Evolutionary conservation across 2,113 vertebrate species (phyloP).

Genomic region (Mionectes macconnelli): DNA sequence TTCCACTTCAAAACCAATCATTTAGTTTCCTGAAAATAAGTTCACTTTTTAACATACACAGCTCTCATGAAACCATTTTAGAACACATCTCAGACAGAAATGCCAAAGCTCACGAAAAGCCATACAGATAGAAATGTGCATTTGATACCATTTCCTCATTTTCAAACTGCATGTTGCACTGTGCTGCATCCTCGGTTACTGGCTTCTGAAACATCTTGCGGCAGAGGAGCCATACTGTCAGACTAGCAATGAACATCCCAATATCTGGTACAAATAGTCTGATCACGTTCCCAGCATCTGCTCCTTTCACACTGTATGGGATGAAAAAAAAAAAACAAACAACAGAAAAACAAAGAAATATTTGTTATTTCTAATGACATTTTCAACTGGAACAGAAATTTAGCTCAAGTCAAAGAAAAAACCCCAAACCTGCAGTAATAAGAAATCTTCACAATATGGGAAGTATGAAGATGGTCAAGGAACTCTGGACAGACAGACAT

Average conservation of each 20-base stretch:
- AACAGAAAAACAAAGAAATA: not conserved
- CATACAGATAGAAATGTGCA: not conserved
- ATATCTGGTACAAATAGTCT: constrained; percentile 94
- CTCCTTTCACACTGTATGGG: constrained; percentile 85
- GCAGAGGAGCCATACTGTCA: constrained; percentile 92
- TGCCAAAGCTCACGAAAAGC: not conserved
- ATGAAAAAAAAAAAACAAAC: not conserved
- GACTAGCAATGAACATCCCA: constrained; percentile 90
- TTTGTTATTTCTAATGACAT: constrained; percentile 16
- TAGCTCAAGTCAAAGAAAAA: not conserved
- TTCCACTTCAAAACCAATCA: not conserved
- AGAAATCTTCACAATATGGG: not conserved
- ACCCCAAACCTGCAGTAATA: fast-evolving
- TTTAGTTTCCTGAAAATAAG: not conserved
- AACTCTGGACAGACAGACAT: not conserved
- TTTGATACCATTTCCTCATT: constrained; percentile 88
- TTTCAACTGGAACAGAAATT: not conserved
- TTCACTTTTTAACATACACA: not conserved
- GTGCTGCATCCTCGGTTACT: constrained; percentile 83
- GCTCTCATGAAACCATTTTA: not conserved
- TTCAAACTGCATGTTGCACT: constrained; percentile 88
- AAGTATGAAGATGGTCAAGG: not conserved
- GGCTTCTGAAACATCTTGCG: constrained; percentile 89
- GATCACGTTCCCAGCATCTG: constrained; percentile 93
- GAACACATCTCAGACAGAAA: not conserved